Evolutionary conservation across 2,888 invertebrate genomes (phyloP), one percentile per base, ranked within the genome.

Genomic region (Anthophora plumipes): DNA sequence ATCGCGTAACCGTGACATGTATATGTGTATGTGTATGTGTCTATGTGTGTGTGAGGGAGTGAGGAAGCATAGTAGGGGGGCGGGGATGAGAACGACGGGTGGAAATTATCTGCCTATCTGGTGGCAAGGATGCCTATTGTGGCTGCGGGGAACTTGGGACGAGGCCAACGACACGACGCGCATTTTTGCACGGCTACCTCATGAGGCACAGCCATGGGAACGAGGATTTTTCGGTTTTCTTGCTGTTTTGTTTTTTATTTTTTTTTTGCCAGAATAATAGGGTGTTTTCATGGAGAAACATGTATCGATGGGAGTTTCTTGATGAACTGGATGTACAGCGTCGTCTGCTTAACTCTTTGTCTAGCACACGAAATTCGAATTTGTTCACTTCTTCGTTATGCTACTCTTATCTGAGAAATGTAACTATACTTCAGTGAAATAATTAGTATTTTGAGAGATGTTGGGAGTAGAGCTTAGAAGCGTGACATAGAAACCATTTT

Each of bases 1-100:
- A 73, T 79, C 71, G 80, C 77, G 78, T 85, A 85, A 82, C 84
- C 61, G 63, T 77, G 69, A 80, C 63, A 61, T 67, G 48, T 63
- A 57, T 41, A 61, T 50, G 64, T 48, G 25, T 61, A 9, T 52
- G 17, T 43, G 39, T 31, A 20, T 48, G 31, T 22, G 20, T 31
- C 20, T 46, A 37, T 12, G n/a, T 20, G 20, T 52, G 20, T 55
- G 63, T 39, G 60, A 17, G 67, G 25, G 20, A 31, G 5, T 17
- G 48, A 12, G 57, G 20, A 14, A 14, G 8, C 31, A 12, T 4
- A 7, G 20, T 20, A 39, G 17, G 39, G 6, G n/a, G 3, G 11
- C 20, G n/a, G 22, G 54, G 61, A 54, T 50, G 73, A 41, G 60
- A 52, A 57, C 50, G 59, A 8, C 59, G 57, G 68, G 54, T 64